Evolutionary conservation across 2,888 invertebrate species (phyloP).

Genomic region (Ametastegia equiseti): DNA sequence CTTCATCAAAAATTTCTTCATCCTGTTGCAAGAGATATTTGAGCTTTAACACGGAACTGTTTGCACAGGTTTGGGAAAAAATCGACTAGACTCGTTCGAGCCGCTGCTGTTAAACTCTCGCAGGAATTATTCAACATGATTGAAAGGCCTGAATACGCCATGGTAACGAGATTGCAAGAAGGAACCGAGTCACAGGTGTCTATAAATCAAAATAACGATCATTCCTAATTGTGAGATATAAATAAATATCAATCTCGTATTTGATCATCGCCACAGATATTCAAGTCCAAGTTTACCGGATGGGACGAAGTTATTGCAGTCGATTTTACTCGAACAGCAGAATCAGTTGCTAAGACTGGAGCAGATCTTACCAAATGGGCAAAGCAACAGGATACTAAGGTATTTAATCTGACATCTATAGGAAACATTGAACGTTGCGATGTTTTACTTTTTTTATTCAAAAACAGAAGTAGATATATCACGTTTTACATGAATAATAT

Average conservation of each 20-base stretch:
- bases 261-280: slow-evolving; percentile 80
- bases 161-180: slow-evolving; percentile 93
- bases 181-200: slow-evolving; percentile 90
- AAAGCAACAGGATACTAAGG: slow-evolving; percentile 91
- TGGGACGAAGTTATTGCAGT: slow-evolving; percentile 99
- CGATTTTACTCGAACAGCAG: slow-evolving; percentile 98
- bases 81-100: slow-evolving; percentile 95
- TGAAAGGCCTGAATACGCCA: slow-evolving; percentile 90
- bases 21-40: background rate
- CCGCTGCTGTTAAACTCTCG: slow-evolving; percentile 97
- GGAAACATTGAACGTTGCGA: background rate
- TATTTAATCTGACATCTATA: slow-evolving; percentile 52
- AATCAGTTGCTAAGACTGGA: slow-evolving; percentile 97
- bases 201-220: slow-evolving; percentile 16
- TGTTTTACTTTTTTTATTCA: background rate
- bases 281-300: slow-evolving; percentile 97
- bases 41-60: too few species aligned
- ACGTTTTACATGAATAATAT: too few species aligned
- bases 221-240: slow-evolving; percentile 19
- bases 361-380: slow-evolving; percentile 97
- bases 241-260: slow-evolving; percentile 22
- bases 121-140: slow-evolving; percentile 98
- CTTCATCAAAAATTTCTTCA: background rate
- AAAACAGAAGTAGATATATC: too few species aligned
- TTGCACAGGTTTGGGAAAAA: slow-evolving; percentile 94